Conservation (phyloP, 2,888 invertebrate genomes). For the Acholoe squamosa region DNA sequence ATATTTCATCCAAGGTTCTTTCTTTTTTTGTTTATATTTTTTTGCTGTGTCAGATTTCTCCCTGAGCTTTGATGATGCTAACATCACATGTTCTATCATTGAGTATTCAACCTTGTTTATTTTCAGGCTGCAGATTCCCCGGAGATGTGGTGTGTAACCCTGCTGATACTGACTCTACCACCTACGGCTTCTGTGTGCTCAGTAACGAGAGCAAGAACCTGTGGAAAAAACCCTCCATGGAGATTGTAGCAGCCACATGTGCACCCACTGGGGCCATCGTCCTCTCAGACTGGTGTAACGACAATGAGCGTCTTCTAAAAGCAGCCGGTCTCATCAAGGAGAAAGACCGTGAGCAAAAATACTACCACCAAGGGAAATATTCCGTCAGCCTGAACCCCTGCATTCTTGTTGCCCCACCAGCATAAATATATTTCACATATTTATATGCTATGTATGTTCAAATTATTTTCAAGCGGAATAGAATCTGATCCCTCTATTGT, state of each 20-base stretch:
- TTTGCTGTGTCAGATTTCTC: too few relatives aligned
- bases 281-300: slow-evolving; percentile 1
- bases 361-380: not conserved
- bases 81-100: too few relatives aligned
- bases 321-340: slow-evolving; percentile 1
- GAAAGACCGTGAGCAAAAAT: not conserved
- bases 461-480: too few relatives aligned
- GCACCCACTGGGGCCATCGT: not conserved
- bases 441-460: too few relatives aligned
- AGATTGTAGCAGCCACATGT: not conserved
- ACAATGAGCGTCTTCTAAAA: not conserved
- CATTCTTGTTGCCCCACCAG: not conserved
- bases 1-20: too few relatives aligned
- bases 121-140: not conserved
- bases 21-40: too few relatives aligned
- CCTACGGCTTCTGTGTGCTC: not conserved
- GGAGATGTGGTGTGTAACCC: not conserved
- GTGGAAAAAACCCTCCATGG: slow-evolving; percentile 31
- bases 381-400: not conserved
- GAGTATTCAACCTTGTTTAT: too few relatives aligned
- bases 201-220: slow-evolving; percentile 33
- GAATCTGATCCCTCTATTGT: too few relatives aligned
- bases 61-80: too few relatives aligned
- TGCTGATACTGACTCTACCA: not conserved
- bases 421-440: not conserved